Percentiles rank a stretch among this genome's conserved stretches.
Evolutionary conservation across 2,888 invertebrate genomes (phyloP).

Genomic region (Encarsia formosa): DNA sequence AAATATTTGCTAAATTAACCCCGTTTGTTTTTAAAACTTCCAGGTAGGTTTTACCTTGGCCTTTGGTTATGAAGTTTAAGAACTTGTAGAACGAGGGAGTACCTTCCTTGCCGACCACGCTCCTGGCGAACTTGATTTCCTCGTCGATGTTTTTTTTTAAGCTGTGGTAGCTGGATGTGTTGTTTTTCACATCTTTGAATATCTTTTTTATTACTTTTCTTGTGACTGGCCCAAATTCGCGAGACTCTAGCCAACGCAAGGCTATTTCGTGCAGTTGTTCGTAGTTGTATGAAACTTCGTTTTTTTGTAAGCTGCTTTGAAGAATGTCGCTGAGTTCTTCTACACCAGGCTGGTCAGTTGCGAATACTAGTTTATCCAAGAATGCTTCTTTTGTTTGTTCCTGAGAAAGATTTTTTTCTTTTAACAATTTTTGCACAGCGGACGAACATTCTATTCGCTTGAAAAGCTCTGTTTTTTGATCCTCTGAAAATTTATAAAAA

Average conservation of each 20-base stretch:
- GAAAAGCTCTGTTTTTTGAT: not conserved
- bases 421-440: not conserved
- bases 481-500: conserved; percentile 12
- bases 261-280: conserved; percentile 37
- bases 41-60: conserved; percentile 8
- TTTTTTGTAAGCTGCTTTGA: conserved; percentile 23
- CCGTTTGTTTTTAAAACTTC: conserved; percentile 7
- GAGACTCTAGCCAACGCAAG: conserved; percentile 39
- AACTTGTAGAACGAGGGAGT: not conserved
- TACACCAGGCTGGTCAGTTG: conserved; percentile 1
- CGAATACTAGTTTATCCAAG: conserved; percentile 17
- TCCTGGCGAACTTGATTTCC: conserved; percentile 29
- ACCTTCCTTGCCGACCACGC: not conserved
- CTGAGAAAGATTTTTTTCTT: no score
- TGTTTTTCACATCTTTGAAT: conserved; percentile 33
- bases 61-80: conserved; percentile 5
- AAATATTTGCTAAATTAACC: conserved; percentile 12
- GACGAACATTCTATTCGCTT: not conserved
- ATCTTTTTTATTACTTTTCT: conserved; percentile 31
- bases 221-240: conserved; percentile 31
- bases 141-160: conserved; percentile 23
- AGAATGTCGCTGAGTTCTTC: conserved; percentile 23
- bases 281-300: conserved; percentile 32
- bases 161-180: conserved; percentile 30
- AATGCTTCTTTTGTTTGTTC: conserved; percentile 14